Percentiles rank a stretch among this genome's conserved stretches.
These are phyloP conservation scores for Campoplex nolae DNA, from an alignment of 2,888 invertebrate genomes.

Conservation along the genomic window DNA sequence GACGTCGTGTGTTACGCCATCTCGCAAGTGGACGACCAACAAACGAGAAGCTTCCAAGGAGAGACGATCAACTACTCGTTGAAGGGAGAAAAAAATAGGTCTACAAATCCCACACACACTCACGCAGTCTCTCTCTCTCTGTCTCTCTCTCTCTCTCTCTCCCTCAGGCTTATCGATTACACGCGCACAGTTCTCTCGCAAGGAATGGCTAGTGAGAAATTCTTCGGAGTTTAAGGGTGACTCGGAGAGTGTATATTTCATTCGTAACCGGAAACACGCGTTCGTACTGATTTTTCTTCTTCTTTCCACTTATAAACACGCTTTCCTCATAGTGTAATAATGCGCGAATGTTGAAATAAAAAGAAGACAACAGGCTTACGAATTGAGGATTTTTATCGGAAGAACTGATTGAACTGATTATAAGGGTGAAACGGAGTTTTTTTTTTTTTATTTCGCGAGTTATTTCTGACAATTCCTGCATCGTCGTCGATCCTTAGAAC, in stretches of 20 bases:
- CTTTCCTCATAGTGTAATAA: neutral
- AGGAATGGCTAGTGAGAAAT: slow-evolving; percentile 33
- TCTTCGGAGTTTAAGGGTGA: slow-evolving; percentile 20
- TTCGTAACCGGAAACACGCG: slow-evolving; percentile 2
- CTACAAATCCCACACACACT: slow-evolving; percentile 21
- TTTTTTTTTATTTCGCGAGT: neutral
- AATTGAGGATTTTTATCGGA: slow-evolving; percentile 14
- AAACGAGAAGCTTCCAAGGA: slow-evolving; percentile 27
- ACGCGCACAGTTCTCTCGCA: neutral
- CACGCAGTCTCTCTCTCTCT: neutral
- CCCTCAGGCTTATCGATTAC: slow-evolving; percentile 8
- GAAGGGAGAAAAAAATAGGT: slow-evolving; percentile 25
- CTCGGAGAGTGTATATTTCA: neutral
- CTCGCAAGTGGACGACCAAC: slow-evolving; percentile 41
- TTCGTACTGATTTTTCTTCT: neutral
- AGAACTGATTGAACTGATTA: neutral
- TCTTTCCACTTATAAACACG: too few species aligned
- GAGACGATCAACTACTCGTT: slow-evolving; percentile 1
- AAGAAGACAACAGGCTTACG: slow-evolving; percentile 30
- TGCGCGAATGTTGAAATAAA: slow-evolving; percentile 12
- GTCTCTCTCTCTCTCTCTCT: neutral
- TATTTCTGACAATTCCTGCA: slow-evolving; percentile 15
- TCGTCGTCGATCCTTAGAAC: slow-evolving; percentile 18
- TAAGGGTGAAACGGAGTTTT: slow-evolving; percentile 27
- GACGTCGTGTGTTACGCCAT: slow-evolving; percentile 67